Evolutionary conservation across 2,797 vertebrate genomes (phyloP).

Genomic region (Crocodylus rhombifer): DNA sequence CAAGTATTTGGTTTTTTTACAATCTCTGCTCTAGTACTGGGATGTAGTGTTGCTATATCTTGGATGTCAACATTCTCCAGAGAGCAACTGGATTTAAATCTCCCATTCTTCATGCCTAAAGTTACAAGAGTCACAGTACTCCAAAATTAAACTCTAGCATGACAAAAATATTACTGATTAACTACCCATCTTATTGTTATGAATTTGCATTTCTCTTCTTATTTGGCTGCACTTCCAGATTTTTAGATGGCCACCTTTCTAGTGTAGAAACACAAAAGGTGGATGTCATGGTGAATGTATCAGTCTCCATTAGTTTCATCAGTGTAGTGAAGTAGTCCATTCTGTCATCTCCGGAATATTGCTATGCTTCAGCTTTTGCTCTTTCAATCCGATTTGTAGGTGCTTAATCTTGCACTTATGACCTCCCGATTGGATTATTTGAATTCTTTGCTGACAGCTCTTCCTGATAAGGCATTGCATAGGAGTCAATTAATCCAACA

Average conservation of each 20-base stretch:
- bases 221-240: not conserved
- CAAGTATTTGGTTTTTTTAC: not conserved
- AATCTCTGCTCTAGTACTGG: not conserved
- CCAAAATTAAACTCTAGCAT: not conserved
- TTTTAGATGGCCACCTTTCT: conserved; percentile 30
- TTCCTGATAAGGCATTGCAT: conserved; percentile 75
- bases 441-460: conserved; percentile 79
- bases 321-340: conserved; percentile 59
- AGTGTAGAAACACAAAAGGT: not conserved
- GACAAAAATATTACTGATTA: not conserved
- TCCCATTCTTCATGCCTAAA: not conserved
- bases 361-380: conserved; percentile 60
- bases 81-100: not conserved
- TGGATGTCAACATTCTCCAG: not conserved
- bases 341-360: conserved; percentile 75
- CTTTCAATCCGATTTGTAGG: conserved; percentile 74
- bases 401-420: conserved; percentile 77
- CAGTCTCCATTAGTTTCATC: conserved; percentile 64
- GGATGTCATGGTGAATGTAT: conserved; percentile 11
- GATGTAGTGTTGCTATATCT: not conserved
- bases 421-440: conserved; percentile 79
- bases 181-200: not conserved
- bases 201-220: conserved; percentile 19
- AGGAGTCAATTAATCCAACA: conserved; percentile 72
- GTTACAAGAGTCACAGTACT: not conserved